Percentiles rank a stretch among this genome's conserved stretches.
Conservation (phyloP, 2,113 vertebrate genomes). For the Nothoprocta perdicaria region DNA sequence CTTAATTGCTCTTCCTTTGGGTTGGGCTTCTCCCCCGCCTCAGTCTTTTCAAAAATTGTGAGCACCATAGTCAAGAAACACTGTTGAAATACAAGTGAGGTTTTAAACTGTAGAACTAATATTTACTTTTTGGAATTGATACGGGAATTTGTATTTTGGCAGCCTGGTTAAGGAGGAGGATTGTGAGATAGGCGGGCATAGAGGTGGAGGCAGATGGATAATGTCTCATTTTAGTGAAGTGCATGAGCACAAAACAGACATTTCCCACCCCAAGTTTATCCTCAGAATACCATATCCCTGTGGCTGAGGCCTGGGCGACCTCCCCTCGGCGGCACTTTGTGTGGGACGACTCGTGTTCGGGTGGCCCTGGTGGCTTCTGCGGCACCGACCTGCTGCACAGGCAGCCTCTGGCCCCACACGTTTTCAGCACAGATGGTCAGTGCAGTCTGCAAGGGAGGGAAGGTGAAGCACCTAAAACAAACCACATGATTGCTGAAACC, state of each 20-base stretch:
- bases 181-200: not conserved
- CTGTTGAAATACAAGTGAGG: not conserved
- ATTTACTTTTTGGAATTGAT: not conserved
- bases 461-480: not conserved
- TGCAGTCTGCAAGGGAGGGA: not conserved
- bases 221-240: not conserved
- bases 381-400: no score
- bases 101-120: not conserved
- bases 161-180: not conserved
- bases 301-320: not conserved
- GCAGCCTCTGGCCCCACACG: no score
- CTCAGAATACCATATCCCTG: not conserved
- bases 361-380: no score
- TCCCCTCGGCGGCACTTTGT: not conserved
- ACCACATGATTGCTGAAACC: not conserved
- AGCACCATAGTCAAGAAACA: not conserved
- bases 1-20: not conserved
- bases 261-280: not conserved
- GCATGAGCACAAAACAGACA: not conserved
- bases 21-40: not conserved
- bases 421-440: no score
- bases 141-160: not conserved
- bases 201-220: not conserved
- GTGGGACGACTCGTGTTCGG: not conserved
- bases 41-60: not conserved